Conservation (phyloP, 2,888 invertebrate species). For the Holacanthella duospinosa region DNA sequence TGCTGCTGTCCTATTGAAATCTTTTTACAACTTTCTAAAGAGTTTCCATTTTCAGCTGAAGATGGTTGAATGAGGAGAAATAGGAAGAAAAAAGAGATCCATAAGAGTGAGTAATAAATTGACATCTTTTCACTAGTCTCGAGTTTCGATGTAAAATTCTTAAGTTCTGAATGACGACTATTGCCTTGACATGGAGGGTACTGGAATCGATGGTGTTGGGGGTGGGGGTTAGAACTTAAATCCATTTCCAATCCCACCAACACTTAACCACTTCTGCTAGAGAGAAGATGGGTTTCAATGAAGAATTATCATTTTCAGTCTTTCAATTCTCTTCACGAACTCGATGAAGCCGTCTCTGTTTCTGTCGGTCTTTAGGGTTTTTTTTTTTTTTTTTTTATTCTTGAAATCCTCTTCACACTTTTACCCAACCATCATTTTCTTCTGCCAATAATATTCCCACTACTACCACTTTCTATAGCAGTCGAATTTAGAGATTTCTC, state of each 20-base stretch:
- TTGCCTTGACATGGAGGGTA: not conserved
- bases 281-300: not conserved
- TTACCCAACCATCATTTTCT: not conserved
- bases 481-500: not conserved
- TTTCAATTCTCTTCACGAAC: slow-evolving; percentile 1
- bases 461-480: not conserved
- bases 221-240: not conserved
- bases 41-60: not conserved
- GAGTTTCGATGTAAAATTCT: not conserved
- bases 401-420: slow-evolving; percentile 3
- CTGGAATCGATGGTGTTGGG: not conserved
- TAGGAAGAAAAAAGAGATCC: no score
- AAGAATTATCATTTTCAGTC: slow-evolving; percentile 1
- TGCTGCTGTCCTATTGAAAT: not conserved
- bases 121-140: not conserved
- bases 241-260: not conserved
- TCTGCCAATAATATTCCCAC: not conserved
- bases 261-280: not conserved
- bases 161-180: not conserved
- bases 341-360: not conserved
- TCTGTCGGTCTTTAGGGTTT: not conserved
- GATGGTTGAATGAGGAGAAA: not conserved
- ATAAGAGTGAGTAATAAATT: not conserved
- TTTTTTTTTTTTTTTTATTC: no score
- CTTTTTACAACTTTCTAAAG: slow-evolving; percentile 1